Percentiles rank a stretch among this genome's conserved stretches.
These are phyloP conservation scores for Lepisosteus osseus DNA, from an alignment of 2,113 vertebrate species.

Conservation along the genomic window DNA sequence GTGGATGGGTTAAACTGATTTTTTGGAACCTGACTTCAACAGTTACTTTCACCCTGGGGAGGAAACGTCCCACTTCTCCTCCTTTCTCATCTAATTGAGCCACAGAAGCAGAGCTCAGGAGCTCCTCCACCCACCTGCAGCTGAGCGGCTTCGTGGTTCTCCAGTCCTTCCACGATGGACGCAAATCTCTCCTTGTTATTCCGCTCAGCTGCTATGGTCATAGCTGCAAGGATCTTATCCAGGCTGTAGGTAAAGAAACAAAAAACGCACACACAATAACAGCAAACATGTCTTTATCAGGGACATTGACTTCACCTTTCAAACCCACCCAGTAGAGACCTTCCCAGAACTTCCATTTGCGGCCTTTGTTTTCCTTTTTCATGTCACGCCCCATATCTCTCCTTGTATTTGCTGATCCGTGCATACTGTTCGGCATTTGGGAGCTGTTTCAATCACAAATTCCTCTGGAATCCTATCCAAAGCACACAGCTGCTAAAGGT, in stretches of 20 bases:
- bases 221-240: constrained; percentile 91
- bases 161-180: constrained; percentile 88
- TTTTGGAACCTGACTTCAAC: too few species aligned
- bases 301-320: constrained; percentile 41
- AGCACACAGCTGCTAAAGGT: too few species aligned
- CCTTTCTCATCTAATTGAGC: too few species aligned
- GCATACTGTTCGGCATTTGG: too few species aligned
- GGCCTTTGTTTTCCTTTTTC: too few species aligned
- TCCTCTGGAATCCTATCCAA: too few species aligned
- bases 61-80: too few species aligned
- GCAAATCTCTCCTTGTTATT: constrained; percentile 89
- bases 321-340: constrained; percentile 34
- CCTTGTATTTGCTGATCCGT: too few species aligned
- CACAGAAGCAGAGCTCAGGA: not conserved
- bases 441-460: too few species aligned
- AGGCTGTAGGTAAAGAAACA: constrained; percentile 59
- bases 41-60: too few species aligned
- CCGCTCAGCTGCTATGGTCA: constrained; percentile 88
- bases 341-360: not conserved
- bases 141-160: constrained; percentile 91
- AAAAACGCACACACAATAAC: constrained; percentile 9
- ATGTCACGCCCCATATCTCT: too few species aligned
- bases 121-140: constrained; percentile 75
- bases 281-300: constrained; percentile 45
- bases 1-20: too few species aligned